Conservation (phyloP, 2,113 vertebrate species). For the Psilopsiagon aymara region DNA sequence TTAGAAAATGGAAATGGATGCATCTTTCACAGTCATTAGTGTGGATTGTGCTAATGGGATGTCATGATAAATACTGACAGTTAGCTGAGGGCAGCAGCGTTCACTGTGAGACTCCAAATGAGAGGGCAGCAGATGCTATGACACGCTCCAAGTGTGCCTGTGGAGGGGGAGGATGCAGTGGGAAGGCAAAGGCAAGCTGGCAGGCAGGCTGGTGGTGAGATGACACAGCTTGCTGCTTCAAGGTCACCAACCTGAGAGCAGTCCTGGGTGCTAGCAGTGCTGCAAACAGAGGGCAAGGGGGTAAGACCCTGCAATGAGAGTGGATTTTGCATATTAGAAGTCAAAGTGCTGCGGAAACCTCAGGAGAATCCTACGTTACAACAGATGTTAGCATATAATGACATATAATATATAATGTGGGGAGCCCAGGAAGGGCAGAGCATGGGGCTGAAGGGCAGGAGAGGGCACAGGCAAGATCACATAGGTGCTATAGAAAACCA, state of each 20-base stretch:
- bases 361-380: neutral
- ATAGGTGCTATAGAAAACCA: neutral
- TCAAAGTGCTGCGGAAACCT: neutral
- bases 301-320: neutral
- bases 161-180: neutral
- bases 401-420: neutral
- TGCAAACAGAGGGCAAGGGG: accelerated
- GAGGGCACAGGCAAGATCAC: neutral
- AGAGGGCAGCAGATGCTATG: constrained; percentile 58
- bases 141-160: neutral
- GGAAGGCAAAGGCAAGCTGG: constrained; percentile 7
- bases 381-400: neutral
- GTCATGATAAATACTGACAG: constrained; percentile 58
- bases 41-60: constrained; percentile 53
- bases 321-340: neutral
- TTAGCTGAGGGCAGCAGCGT: constrained; percentile 48
- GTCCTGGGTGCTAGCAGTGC: neutral
- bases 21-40: constrained; percentile 50
- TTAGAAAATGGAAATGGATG: constrained; percentile 46
- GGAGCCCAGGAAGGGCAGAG: neutral
- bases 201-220: neutral
- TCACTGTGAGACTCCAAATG: neutral
- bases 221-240: neutral
- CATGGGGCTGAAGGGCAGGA: neutral
- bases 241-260: neutral